Evolutionary conservation across 1,140 invertebrate genomes (phyloP).

Genomic region (Alviniconcha marisindica): DNA sequence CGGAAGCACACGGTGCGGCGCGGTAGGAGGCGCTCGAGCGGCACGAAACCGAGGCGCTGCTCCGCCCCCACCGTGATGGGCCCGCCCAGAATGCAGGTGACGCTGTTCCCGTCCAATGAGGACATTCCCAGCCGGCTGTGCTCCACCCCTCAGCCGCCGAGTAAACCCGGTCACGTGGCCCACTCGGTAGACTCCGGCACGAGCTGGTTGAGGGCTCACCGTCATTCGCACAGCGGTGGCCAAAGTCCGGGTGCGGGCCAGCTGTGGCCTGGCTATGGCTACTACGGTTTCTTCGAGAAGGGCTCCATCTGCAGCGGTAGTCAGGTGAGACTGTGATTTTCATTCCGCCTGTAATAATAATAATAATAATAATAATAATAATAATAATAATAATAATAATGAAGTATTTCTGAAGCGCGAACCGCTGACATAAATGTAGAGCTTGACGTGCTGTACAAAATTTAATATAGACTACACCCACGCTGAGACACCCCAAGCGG

Average conservation of each 20-base stretch:
- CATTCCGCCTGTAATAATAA: neutral
- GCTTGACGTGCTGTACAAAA: too few species aligned
- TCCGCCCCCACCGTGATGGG: constrained; percentile 48
- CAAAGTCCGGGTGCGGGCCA: neutral
- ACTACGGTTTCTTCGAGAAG: constrained; percentile 23
- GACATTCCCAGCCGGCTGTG: constrained; percentile 40
- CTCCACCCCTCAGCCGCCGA: constrained; percentile 40
- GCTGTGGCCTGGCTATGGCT: constrained; percentile 12
- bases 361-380: neutral
- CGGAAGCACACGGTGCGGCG: constrained; percentile 46
- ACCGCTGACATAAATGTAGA: neutral
- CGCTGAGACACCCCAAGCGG: too few species aligned
- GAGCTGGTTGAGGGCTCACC: constrained; percentile 17
- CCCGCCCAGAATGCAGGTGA: constrained; percentile 20
- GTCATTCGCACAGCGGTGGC: neutral
- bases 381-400: neutral
- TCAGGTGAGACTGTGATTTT: constrained; percentile 29
- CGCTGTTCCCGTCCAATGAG: constrained; percentile 23
- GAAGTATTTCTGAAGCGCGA: too few species aligned
- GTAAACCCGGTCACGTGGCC: neutral
- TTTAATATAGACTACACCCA: too few species aligned
- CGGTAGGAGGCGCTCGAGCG: constrained; percentile 40
- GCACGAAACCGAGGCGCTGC: constrained; percentile 46
- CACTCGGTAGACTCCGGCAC: constrained; percentile 31
- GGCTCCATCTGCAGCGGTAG: constrained; percentile 22